These are phyloP conservation scores for Augiades crinisus DNA, from an alignment of 2,888 invertebrate genomes.

Conservation along the genomic window DNA sequence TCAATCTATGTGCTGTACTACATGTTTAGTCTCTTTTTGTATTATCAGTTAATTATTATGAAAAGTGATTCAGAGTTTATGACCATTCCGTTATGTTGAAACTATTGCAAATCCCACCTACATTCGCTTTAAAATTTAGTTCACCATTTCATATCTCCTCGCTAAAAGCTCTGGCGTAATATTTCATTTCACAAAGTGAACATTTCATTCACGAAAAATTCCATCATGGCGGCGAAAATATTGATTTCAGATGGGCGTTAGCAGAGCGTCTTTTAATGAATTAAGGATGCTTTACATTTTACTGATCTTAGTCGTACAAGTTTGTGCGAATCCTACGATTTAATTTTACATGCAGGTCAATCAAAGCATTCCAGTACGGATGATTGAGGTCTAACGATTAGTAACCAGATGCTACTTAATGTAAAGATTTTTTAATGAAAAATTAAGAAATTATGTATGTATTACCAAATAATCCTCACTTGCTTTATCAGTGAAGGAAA, in stretches of 20 bases:
- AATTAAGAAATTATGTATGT: no score
- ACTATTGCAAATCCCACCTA: constrained; percentile 1
- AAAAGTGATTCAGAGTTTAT: no score
- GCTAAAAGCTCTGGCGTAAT: constrained; percentile 15
- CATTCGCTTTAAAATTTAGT: constrained; percentile 7
- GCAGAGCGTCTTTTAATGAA: constrained; percentile 25
- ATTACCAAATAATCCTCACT: no score
- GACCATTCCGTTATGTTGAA: no score
- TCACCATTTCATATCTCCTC: constrained; percentile 22
- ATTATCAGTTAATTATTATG: no score
- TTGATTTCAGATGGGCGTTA: constrained; percentile 26
- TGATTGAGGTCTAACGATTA: no score
- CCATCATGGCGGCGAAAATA: constrained; percentile 23
- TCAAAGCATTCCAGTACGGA: no score
- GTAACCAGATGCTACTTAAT: no score
- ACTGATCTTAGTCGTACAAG: not conserved
- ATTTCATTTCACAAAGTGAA: constrained; percentile 26
- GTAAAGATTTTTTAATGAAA: no score
- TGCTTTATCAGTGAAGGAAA: no score
- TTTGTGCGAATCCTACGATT: not conserved
- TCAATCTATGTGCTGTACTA: no score
- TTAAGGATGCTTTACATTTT: constrained; percentile 13
- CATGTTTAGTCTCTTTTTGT: no score
- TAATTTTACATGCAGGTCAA: not conserved
- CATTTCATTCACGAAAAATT: constrained; percentile 27